phyloP scores from a whole-genome alignment of 2,888 invertebrate species.

The Baccha elongata region DNA sequence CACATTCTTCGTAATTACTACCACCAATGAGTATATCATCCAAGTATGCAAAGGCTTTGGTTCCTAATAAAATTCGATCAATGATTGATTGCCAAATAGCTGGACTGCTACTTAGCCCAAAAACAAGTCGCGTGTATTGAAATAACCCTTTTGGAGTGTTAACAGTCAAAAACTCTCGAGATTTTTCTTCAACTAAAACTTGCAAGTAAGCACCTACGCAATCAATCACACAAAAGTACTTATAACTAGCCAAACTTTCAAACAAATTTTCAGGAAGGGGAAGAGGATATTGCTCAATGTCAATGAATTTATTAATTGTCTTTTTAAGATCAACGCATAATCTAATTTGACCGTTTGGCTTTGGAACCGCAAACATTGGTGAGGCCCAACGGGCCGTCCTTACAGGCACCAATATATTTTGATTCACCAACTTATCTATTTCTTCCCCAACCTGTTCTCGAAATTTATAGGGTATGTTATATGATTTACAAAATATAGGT shows the following conservation, averaged over 20 bases:
- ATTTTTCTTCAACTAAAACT: neutral
- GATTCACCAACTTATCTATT: slow-evolving; percentile 44
- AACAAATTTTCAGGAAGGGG: neutral
- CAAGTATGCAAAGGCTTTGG: slow-evolving; percentile 31
- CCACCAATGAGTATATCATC: slow-evolving; percentile 56
- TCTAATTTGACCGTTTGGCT: slow-evolving; percentile 46
- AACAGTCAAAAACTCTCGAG: slow-evolving; percentile 9
- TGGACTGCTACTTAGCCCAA: slow-evolving; percentile 13
- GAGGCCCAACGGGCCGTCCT: slow-evolving; percentile 57
- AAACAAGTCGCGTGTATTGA: slow-evolving; percentile 19
- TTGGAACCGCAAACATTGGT: slow-evolving; percentile 59
- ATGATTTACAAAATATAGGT: slow-evolving; percentile 54
- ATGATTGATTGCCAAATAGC: slow-evolving; percentile 29
- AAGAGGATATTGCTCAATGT: slow-evolving; percentile 1
- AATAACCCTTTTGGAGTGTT: slow-evolving; percentile 21
- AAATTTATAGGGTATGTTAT: too few species aligned
- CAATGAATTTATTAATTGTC: slow-evolving; percentile 45
- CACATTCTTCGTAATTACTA: slow-evolving; percentile 32
- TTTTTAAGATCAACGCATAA: slow-evolving; percentile 49
- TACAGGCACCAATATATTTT: slow-evolving; percentile 53
- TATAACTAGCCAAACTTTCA: neutral
- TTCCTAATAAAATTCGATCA: slow-evolving; percentile 13
- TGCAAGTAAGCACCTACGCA: neutral
- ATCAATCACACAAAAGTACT: neutral
- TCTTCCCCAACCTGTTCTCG: slow-evolving; percentile 37